These are phyloP conservation scores for Sericinus montela DNA, from an alignment of 2,888 invertebrate species.

Conservation along the genomic window DNA sequence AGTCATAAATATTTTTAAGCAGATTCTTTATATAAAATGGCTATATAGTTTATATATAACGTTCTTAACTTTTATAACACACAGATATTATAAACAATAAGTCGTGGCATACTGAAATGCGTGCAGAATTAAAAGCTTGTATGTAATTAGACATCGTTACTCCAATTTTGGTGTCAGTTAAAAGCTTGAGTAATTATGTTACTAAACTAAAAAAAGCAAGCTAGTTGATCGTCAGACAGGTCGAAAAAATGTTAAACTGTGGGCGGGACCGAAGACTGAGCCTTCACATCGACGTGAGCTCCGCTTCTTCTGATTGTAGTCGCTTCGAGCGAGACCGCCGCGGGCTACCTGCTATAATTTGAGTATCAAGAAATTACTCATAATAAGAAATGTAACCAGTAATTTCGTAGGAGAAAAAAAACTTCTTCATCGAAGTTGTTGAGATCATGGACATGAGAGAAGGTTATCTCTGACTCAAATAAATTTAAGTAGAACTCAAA, in stretches of 20 bases:
- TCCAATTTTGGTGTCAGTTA: not conserved
- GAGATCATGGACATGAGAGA: constrained; percentile 36
- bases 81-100: too few species aligned
- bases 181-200: constrained; percentile 57
- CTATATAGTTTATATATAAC: too few species aligned
- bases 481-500: constrained; percentile 12
- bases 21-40: too few species aligned
- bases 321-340: constrained; percentile 46
- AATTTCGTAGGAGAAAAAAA: constrained; percentile 57
- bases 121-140: constrained; percentile 2
- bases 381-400: constrained; percentile 73
- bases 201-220: constrained; percentile 63
- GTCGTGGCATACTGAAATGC: not conserved
- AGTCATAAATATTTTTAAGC: too few species aligned
- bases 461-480: constrained; percentile 53
- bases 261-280: constrained; percentile 61
- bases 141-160: constrained; percentile 36
- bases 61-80: too few species aligned
- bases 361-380: constrained; percentile 71
- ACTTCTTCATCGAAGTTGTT: constrained; percentile 45
- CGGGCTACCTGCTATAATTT: constrained; percentile 77
- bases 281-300: constrained; percentile 45
- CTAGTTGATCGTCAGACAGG: constrained; percentile 67
- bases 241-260: constrained; percentile 74
- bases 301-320: constrained; percentile 46